These are phyloP conservation scores for Marasmarcha lunaedactyla DNA, from an alignment of 2,888 invertebrate species.

Conservation along the genomic window DNA sequence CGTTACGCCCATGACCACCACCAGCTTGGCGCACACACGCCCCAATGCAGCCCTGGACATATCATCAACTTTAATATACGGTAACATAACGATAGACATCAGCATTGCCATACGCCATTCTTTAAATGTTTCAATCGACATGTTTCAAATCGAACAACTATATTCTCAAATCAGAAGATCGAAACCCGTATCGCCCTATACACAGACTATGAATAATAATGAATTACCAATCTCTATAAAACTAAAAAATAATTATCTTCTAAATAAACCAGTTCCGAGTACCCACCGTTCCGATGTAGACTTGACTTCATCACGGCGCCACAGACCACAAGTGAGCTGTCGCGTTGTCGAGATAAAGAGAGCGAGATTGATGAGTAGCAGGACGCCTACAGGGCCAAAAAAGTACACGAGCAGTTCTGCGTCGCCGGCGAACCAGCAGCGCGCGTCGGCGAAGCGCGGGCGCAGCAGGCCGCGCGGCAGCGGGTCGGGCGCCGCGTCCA, in stretches of 20 bases:
- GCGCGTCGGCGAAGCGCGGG: constrained; percentile 82
- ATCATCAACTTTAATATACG: not conserved
- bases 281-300: constrained; percentile 71
- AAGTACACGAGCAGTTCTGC: constrained; percentile 87
- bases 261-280: not conserved
- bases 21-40: constrained; percentile 87
- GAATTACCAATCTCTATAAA: no score
- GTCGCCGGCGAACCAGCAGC: constrained; percentile 89
- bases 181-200: not conserved
- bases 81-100: no score
- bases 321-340: constrained; percentile 87
- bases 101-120: no score
- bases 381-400: constrained; percentile 84
- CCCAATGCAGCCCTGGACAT: constrained; percentile 78
- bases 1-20: constrained; percentile 71
- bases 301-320: constrained; percentile 90
- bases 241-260: no score
- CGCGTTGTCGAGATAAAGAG: constrained; percentile 86
- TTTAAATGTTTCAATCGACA: no score
- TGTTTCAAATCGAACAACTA: no score
- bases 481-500: constrained; percentile 74
- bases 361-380: constrained; percentile 81
- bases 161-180: not conserved
- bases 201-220: no score
- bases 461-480: constrained; percentile 72